These are phyloP conservation scores for Brachionus rubens DNA, from an alignment of 1,140 invertebrate genomes.

Conservation along the genomic window DNA sequence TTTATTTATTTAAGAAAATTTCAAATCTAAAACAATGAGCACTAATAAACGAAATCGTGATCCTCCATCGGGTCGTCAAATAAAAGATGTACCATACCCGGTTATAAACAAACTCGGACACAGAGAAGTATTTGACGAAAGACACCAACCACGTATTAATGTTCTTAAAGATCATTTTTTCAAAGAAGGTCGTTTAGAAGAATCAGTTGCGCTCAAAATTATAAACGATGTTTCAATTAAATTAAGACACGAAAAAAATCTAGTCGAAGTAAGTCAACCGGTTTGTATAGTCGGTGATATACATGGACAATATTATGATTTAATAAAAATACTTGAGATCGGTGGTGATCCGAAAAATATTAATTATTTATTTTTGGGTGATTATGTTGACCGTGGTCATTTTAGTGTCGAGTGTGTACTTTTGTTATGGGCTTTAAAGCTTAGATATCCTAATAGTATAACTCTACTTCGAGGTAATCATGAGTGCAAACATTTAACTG, in stretches of 20 bases:
- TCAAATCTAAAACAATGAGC: too few species aligned
- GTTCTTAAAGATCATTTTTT: constrained; percentile 5
- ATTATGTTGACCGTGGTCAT: constrained; percentile 51
- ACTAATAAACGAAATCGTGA: too few species aligned
- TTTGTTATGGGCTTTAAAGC: constrained; percentile 52
- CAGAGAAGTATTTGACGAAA: constrained; percentile 8
- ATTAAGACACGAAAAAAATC: constrained; percentile 66
- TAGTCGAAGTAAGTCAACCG: constrained; percentile 65
- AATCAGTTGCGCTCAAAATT: not conserved
- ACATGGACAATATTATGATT: constrained; percentile 66
- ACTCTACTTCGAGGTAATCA: constrained; percentile 55
- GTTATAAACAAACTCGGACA: not conserved
- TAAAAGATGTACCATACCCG: constrained; percentile 25
- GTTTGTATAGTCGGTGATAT: constrained; percentile 67
- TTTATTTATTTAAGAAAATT: too few species aligned
- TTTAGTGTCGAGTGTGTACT: constrained; percentile 44
- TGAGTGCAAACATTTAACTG: constrained; percentile 50
- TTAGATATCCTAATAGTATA: constrained; percentile 64
- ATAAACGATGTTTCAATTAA: constrained; percentile 55
- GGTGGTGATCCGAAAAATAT: constrained; percentile 58
- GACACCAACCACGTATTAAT: constrained; percentile 15
- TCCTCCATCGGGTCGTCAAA: not conserved
- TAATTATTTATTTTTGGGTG: not conserved
- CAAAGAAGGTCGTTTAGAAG: constrained; percentile 39
- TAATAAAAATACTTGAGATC: constrained; percentile 61